Evolutionary conservation across 1,140 invertebrate species (phyloP).

Genomic region (Reticulitermes speratus): DNA sequence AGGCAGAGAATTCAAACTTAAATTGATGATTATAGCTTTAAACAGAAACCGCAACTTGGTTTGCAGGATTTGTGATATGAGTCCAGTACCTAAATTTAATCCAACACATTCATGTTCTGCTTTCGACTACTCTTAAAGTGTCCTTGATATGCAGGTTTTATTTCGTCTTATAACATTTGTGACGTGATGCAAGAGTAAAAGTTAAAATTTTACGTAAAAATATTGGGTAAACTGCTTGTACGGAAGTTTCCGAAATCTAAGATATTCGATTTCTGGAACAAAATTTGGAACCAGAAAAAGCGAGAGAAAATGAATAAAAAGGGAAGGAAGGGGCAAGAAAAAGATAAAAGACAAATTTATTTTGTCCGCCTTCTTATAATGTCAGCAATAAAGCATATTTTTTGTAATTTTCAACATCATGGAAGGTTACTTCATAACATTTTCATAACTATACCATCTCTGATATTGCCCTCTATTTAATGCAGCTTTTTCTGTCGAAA

Average conservation of each 20-base stretch:
- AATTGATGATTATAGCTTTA: background rate
- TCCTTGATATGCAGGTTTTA: background rate
- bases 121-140: background rate
- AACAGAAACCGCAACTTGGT: background rate
- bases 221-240: background rate
- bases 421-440: too few species aligned
- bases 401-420: too few species aligned
- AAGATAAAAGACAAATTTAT: too few species aligned
- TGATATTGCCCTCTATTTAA: too few species aligned
- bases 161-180: background rate
- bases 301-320: too few species aligned
- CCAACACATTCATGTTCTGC: background rate
- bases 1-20: background rate
- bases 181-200: background rate
- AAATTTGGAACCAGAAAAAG: too few species aligned
- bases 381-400: too few species aligned
- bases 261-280: background rate
- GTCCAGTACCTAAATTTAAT: background rate
- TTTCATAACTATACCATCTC: too few species aligned
- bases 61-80: background rate
- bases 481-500: too few species aligned
- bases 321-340: too few species aligned
- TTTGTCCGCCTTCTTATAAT: too few species aligned
- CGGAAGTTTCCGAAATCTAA: background rate
- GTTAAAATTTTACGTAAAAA: background rate